phyloP scores from a whole-genome alignment of 2,797 vertebrate genomes.

The Ctenopoma multispine region DNA sequence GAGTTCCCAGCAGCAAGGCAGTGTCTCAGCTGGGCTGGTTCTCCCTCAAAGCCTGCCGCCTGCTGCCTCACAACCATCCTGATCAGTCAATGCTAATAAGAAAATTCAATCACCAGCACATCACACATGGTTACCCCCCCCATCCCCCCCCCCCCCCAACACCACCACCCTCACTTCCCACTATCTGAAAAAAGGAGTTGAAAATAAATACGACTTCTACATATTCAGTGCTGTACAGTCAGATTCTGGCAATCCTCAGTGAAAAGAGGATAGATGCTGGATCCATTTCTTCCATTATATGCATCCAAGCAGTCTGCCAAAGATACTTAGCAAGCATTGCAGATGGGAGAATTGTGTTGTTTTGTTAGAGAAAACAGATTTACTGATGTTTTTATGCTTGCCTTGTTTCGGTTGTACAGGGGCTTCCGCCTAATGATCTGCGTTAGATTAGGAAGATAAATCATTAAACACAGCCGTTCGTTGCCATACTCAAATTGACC shows the following conservation, averaged over 20 bases:
- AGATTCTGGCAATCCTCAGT: constrained; percentile 6
- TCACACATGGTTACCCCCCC: constrained; percentile 39
- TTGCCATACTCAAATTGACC: constrained; percentile 75
- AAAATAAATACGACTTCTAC: constrained; percentile 18
- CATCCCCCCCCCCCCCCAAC: constrained; percentile 6
- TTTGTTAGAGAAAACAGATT: constrained; percentile 49
- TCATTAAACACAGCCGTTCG: constrained; percentile 73
- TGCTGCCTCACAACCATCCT: constrained; percentile 56
- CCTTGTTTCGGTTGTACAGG: constrained; percentile 62
- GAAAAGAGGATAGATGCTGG: constrained; percentile 11
- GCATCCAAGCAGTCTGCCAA: constrained; percentile 27
- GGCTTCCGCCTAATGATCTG: constrained; percentile 71
- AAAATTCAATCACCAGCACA: constrained; percentile 67
- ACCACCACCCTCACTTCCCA: not conserved
- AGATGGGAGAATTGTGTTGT: constrained; percentile 40
- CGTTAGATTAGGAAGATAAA: constrained; percentile 78
- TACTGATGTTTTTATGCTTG: constrained; percentile 52
- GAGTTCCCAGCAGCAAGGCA: constrained; percentile 48
- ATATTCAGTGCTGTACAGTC: constrained; percentile 8
- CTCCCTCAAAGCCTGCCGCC: constrained; percentile 55
- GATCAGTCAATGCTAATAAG: constrained; percentile 70
- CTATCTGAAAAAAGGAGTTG: constrained; percentile 25
- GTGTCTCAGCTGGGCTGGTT: constrained; percentile 63
- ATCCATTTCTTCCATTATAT: constrained; percentile 4
- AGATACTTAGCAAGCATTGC: constrained; percentile 36